Base-by-base conservation (phyloP, 2,113 vertebrate species). In the Terrapene triunguis region DNA sequence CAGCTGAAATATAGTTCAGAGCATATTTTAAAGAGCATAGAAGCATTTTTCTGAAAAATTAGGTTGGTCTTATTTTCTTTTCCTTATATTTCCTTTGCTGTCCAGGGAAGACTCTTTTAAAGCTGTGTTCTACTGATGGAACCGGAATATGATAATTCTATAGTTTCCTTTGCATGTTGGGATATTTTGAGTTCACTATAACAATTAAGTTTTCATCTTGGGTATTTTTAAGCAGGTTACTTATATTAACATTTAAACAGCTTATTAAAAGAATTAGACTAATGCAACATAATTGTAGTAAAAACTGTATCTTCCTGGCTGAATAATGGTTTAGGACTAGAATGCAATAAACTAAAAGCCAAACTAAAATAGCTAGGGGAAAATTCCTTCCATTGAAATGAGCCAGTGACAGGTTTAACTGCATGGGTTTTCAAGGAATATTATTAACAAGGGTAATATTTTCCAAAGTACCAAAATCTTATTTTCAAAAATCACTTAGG, bases 321-420 rank as follows among this genome's bases (percentile, higher is more conserved):
- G 24, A 78, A 47, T 78, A 78, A 38, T 16, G 2, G 6, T 86
- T 89, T 74, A 2, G 0, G 32, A 84, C 82, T 90, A 1, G 4
- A 80, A 87, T 55, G 84, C 81, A 81, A 32, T n/a, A 85, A 93
- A 74, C 29, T 87, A 55, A 96, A 96, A 89, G 80, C 57, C 79
- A 87, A 51, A 55, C 65, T 32, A 81, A 81, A 48, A 81, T 82
- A 38, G 48, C 90, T 89, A 54, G 80, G 85, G 92, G 85, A 96
- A 95, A 82, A 83, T 84, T 29, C 76, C 87, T 89, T 4, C 82
- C 76, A 88, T 4, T 80, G 74, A 94, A 89, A 85, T 1, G 83
- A 97, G 83, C 79, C 48, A 21, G 65, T 89, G 92, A 89, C 87
- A 88, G 65, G 80, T 92, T 95, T 69, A 54, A 90, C 89, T 11